Evolutionary conservation across 2,797 vertebrate species (phyloP).

Genomic region (Hafferia zeledoni): DNA sequence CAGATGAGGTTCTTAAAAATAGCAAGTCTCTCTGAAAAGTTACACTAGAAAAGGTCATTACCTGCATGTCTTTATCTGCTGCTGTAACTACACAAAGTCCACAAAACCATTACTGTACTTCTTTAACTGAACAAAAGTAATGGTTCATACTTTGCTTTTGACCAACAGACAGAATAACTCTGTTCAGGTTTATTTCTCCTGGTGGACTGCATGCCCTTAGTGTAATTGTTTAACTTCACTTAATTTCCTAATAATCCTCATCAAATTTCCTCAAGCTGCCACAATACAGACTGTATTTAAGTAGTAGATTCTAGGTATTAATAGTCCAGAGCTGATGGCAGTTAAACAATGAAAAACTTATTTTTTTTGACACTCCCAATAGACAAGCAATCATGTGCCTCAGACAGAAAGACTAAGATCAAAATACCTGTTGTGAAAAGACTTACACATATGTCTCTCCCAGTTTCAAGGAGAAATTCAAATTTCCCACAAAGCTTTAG

Average conservation of each 20-base stretch:
- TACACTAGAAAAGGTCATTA: neutral
- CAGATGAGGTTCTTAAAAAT: neutral
- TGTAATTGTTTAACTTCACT: neutral
- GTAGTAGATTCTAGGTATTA: conserved; percentile 3
- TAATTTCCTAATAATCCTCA: conserved; percentile 53
- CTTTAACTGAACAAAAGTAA: neutral
- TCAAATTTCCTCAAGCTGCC: conserved; percentile 39
- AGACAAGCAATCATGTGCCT: neutral
- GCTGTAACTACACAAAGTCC: neutral
- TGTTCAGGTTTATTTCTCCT: neutral
- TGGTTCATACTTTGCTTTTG: neutral
- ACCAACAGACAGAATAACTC: neutral
- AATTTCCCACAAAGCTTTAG: neutral
- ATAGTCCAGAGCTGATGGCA: neutral
- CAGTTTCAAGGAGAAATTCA: conserved; percentile 4
- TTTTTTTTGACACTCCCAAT: neutral
- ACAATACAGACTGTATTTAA: conserved; percentile 32
- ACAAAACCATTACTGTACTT: neutral
- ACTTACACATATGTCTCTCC: neutral
- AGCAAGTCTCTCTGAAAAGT: neutral
- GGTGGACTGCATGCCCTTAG: neutral
- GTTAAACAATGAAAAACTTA: neutral
- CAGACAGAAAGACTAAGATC: neutral
- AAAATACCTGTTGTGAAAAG: neutral
- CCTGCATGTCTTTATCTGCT: neutral